Percentiles rank a stretch among this genome's conserved stretches.
These are phyloP conservation scores for Falco cherrug DNA, from an alignment of 2,797 vertebrate genomes.

Conservation along the genomic window DNA sequence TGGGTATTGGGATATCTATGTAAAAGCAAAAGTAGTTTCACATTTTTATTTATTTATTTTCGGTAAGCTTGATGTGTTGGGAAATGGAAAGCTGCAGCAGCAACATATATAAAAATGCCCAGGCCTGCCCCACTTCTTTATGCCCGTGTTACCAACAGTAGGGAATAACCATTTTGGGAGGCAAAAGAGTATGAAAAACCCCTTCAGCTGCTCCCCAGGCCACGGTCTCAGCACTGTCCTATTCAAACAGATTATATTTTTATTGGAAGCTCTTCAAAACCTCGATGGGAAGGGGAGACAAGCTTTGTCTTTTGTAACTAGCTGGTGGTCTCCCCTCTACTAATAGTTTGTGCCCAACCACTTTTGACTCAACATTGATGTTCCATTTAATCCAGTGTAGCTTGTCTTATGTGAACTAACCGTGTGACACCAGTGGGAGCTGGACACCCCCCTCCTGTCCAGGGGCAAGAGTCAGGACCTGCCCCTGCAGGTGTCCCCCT, in stretches of 20 bases:
- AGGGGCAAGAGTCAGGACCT: not conserved
- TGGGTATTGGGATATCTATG: not conserved
- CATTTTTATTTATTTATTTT: not conserved
- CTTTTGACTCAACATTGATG: not conserved
- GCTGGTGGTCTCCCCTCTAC: fast-evolving
- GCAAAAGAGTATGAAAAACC: not conserved
- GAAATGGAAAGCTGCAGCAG: not conserved
- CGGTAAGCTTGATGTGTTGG: fast-evolving
- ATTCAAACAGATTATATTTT: not conserved
- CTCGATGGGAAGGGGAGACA: not conserved
- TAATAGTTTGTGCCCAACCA: not conserved
- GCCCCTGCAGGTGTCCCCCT: fast-evolving
- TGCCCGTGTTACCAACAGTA: fast-evolving
- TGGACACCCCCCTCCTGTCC: too few relatives aligned
- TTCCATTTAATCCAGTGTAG: fast-evolving
- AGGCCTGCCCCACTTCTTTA: not conserved
- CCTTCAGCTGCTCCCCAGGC: not conserved
- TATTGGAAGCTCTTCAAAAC: not conserved
- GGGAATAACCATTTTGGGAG: not conserved
- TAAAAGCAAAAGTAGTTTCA: not conserved
- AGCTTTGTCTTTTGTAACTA: not conserved
- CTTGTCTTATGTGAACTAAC: not conserved
- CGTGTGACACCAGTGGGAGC: fast-evolving
- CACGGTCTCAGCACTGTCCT: not conserved
- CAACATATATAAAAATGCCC: not conserved